Percentiles rank a stretch among this genome's conserved stretches.
Conservation (phyloP, 2,888 invertebrate species). For the Drosophila bunnanda region DNA sequence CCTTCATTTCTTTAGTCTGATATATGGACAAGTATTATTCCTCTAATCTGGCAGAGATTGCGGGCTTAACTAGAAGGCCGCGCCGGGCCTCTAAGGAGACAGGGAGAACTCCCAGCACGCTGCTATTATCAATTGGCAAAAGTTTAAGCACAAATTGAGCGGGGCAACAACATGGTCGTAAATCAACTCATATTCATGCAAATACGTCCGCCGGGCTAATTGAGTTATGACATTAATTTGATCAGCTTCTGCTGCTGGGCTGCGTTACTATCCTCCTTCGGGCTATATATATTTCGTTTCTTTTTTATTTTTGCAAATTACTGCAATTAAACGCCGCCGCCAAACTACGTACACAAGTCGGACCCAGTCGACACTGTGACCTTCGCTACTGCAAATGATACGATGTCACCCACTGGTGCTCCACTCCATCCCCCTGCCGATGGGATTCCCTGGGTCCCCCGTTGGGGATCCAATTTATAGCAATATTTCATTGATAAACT, state of each 20-base stretch:
- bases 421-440: conserved; percentile 9
- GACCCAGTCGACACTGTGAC: conserved; percentile 55
- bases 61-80: conserved; percentile 24
- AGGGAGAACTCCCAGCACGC: conserved; percentile 27
- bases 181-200: conserved; percentile 39
- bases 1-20: conserved; percentile 11
- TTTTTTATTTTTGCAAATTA: conserved; percentile 58
- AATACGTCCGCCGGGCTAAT: conserved; percentile 62
- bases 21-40: background rate
- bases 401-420: conserved; percentile 36
- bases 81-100: conserved; percentile 10
- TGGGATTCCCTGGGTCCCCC: conserved; percentile 36
- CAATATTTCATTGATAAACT: conserved; percentile 71
- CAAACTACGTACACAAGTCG: conserved; percentile 37
- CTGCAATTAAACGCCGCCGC: conserved; percentile 66
- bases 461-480: conserved; percentile 49
- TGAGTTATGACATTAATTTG: conserved; percentile 77
- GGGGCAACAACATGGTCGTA: conserved; percentile 32
- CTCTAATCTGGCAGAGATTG: background rate
- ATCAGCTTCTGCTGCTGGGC: conserved; percentile 47
- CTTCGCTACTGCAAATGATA: conserved; percentile 61
- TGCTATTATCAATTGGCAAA: conserved; percentile 49
- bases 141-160: conserved; percentile 52
- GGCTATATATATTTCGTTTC: background rate
- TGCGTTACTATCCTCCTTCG: conserved; percentile 20